phyloP scores from a whole-genome alignment of 30 jellyfish, hydroid and myxozoan genomes.

The Nemopilema nomurai region DNA sequence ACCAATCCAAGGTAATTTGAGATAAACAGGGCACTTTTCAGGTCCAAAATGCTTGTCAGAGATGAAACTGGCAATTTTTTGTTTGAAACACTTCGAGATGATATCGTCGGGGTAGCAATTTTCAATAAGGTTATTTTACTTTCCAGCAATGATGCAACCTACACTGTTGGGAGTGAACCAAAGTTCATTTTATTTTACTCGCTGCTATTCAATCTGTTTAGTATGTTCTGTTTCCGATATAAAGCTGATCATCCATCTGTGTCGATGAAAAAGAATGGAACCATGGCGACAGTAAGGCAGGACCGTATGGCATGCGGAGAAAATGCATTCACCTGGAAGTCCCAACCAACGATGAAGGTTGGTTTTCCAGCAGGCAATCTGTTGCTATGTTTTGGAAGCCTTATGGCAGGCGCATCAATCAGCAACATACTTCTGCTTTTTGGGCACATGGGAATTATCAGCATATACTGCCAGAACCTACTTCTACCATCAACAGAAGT shows the following conservation, averaged over 20 bases:
- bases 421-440: constrained; percentile 30
- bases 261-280: constrained; percentile 15
- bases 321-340: constrained; percentile 1
- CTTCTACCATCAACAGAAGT: constrained; percentile 28
- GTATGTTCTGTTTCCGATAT: constrained; percentile 41
- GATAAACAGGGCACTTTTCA: no score
- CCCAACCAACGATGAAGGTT: constrained; percentile 15
- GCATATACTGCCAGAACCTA: constrained; percentile 23
- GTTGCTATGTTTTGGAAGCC: constrained; percentile 5
- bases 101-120: no score
- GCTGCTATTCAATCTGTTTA: constrained; percentile 28
- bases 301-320: constrained; percentile 7
- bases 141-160: not conserved
- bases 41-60: no score
- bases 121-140: no score
- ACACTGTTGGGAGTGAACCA: constrained; percentile 23
- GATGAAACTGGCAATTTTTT: no score
- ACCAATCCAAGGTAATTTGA: no score
- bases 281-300: constrained; percentile 28
- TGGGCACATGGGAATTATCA: constrained; percentile 38
- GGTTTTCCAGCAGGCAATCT: constrained; percentile 26
- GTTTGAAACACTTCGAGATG: no score
- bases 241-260: constrained; percentile 16
- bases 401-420: constrained; percentile 26
- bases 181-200: constrained; percentile 33